These are phyloP conservation scores for Apodemus sylvaticus DNA, from an alignment of 2,113 vertebrate genomes.

Conservation along the genomic window DNA sequence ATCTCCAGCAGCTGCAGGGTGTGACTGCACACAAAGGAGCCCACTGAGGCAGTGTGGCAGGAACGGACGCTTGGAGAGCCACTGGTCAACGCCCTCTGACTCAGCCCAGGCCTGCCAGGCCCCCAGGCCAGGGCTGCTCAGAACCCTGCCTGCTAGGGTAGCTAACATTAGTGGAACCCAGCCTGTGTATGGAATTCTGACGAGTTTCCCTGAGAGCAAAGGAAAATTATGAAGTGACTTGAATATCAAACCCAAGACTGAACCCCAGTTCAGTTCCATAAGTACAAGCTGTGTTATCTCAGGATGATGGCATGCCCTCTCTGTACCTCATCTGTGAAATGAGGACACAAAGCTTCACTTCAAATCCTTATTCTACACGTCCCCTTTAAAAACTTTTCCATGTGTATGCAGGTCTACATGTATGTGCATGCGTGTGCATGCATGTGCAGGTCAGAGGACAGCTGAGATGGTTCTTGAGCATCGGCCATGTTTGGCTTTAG, in stretches of 20 bases:
- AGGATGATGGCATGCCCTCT: background rate
- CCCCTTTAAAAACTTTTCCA: background rate
- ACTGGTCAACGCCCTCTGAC: no score
- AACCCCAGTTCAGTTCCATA: background rate
- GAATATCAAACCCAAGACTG: background rate
- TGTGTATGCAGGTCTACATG: background rate
- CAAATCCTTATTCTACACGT: background rate
- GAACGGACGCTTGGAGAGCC: no score
- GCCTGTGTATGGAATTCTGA: background rate
- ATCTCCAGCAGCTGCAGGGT: slow-evolving; percentile 90
- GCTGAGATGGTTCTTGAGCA: no score
- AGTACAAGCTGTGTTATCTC: background rate
- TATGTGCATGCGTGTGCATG: no score
- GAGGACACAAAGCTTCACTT: no score
- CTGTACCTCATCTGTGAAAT: background rate
- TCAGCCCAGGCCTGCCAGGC: background rate
- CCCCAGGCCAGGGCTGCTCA: background rate
- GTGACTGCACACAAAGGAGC: slow-evolving; percentile 94
- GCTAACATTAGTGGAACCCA: background rate
- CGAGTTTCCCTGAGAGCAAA: background rate
- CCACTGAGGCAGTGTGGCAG: slow-evolving; percentile 83
- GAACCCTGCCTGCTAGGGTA: background rate
- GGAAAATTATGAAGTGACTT: background rate
- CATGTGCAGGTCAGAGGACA: no score
- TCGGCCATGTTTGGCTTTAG: no score